Percentiles rank a stretch among this genome's conserved stretches.
These are phyloP conservation scores for Taphrorychus bicolor DNA, from an alignment of 2,888 invertebrate species.

Conservation along the genomic window DNA sequence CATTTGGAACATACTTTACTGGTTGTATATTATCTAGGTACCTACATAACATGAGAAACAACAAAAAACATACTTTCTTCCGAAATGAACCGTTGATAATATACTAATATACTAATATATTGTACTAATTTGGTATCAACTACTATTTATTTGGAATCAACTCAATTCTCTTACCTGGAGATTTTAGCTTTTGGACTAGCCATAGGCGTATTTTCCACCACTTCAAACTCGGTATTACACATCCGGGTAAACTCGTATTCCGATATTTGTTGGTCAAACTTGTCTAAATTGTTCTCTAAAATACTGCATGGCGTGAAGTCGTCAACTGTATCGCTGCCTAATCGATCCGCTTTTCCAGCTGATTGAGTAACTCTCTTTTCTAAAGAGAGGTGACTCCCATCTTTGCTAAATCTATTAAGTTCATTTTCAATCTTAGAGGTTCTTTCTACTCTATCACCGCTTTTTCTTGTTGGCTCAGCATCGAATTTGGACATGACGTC, in stretches of 20 bases:
- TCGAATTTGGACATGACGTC: constrained; percentile 44
- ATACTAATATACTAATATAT: too few species aligned
- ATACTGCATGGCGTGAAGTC: constrained; percentile 16
- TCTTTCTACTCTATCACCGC: neutral
- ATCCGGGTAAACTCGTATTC: constrained; percentile 12
- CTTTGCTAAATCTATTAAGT: neutral
- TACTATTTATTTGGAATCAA: too few species aligned
- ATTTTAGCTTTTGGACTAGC: too few species aligned
- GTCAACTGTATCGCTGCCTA: neutral
- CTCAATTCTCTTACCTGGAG: too few species aligned
- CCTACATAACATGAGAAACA: too few species aligned
- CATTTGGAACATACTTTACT: too few species aligned
- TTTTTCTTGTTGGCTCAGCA: constrained; percentile 3
- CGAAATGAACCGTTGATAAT: too few species aligned
- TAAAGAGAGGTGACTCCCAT: neutral
- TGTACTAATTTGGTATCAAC: too few species aligned
- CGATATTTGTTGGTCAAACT: constrained; percentile 32
- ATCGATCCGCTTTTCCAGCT: neutral
- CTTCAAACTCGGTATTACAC: constrained; percentile 24
- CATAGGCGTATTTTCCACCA: constrained; percentile 33
- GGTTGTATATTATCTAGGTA: too few species aligned
- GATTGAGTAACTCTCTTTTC: neutral
- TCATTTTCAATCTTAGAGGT: neutral
- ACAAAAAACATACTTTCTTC: too few species aligned
- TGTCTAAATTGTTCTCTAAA: constrained; percentile 24